Conservation (phyloP, 2,888 invertebrate genomes). For the Drosophila niveifrons region DNA sequence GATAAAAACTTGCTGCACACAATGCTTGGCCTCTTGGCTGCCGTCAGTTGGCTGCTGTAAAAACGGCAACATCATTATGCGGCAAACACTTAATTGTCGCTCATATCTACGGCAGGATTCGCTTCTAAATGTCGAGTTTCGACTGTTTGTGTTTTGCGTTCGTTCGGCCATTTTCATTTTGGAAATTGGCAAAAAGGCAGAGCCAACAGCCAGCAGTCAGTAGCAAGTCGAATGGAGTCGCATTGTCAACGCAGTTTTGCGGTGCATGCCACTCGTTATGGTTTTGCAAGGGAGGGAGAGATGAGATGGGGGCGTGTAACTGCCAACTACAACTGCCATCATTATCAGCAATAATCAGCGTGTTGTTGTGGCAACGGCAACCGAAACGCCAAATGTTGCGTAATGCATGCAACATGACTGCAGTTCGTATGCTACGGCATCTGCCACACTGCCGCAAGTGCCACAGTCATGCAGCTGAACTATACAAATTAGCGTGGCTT, state of each 20-base stretch:
- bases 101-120: constrained; percentile 68
- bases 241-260: constrained; percentile 46
- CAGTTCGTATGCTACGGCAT: constrained; percentile 59
- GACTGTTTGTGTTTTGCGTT: constrained; percentile 31
- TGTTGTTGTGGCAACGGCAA: constrained; percentile 62
- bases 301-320: constrained; percentile 1
- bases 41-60: constrained; percentile 52
- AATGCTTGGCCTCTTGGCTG: constrained; percentile 21
- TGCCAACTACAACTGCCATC: constrained; percentile 53
- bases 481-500: constrained; percentile 24
- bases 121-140: constrained; percentile 14
- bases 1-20: constrained; percentile 69
- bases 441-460: constrained; percentile 3
- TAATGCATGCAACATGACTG: constrained; percentile 68
- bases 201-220: constrained; percentile 19
- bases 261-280: constrained; percentile 46
- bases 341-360: constrained; percentile 80
- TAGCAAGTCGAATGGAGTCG: constrained; percentile 19
- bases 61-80: constrained; percentile 79
- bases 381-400: constrained; percentile 64
- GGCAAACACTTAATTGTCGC: constrained; percentile 79
- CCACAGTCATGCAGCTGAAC: constrained; percentile 20
- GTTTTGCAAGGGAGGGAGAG: constrained; percentile 5
- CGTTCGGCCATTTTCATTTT: constrained; percentile 62
- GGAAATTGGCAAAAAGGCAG: constrained; percentile 57